These are phyloP conservation scores for Tipula vernalis DNA, from an alignment of 2,888 invertebrate genomes.

Conservation along the genomic window DNA sequence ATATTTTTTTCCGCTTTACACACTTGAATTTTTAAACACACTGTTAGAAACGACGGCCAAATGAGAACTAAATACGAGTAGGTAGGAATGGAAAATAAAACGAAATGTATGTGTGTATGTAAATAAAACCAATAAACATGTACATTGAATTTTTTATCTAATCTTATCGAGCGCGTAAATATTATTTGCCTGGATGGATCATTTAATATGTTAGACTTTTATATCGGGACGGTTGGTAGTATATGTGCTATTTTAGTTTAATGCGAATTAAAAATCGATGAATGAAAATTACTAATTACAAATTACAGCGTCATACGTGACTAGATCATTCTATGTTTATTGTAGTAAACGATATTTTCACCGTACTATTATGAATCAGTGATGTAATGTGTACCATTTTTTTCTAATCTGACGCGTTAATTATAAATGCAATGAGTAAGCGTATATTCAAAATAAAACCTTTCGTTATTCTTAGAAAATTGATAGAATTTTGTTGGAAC, in stretches of 20 bases:
- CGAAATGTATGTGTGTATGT: background rate
- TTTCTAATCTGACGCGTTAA: background rate
- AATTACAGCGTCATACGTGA: background rate
- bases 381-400: background rate
- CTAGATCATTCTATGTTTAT: background rate
- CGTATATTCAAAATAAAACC: background rate
- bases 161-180: background rate
- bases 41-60: background rate
- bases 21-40: background rate
- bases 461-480: background rate
- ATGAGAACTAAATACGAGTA: background rate
- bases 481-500: background rate
- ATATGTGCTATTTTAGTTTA: background rate
- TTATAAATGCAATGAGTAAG: background rate
- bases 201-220: background rate
- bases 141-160: background rate
- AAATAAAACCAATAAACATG: background rate
- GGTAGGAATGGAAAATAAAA: background rate
- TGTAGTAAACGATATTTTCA: background rate
- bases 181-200: background rate
- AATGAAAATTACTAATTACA: background rate
- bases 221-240: background rate
- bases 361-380: background rate
- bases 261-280: background rate
- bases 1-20: background rate